Evolutionary conservation across 2,888 invertebrate species (phyloP).

Genomic region (Rhopalosiphum nymphaeae): DNA sequence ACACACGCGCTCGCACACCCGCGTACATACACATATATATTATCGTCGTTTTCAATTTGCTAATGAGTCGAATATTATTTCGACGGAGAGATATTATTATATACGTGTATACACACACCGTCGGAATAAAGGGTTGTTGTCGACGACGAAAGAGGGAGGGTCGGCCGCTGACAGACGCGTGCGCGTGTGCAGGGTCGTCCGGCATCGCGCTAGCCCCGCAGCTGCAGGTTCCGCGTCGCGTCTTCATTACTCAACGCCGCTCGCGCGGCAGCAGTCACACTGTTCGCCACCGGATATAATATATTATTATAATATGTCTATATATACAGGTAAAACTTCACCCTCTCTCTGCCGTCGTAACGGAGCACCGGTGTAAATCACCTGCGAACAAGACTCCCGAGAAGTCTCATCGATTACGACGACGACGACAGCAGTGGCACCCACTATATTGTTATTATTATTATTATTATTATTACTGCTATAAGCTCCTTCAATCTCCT

Average conservation of each 20-base stretch:
- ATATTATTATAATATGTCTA: background rate
- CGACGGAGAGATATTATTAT: background rate
- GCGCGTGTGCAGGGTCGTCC: slow-evolving; percentile 11
- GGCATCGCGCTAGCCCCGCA: background rate
- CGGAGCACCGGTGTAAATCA: slow-evolving; percentile 18
- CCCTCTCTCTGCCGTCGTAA: background rate
- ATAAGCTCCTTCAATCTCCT: background rate
- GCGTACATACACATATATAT: background rate
- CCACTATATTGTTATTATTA: background rate
- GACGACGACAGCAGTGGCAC: background rate
- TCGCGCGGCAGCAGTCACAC: background rate
- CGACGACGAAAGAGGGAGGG: background rate
- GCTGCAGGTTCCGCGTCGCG: slow-evolving; percentile 7
- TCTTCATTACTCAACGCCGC: slow-evolving; percentile 44
- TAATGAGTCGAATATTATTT: slow-evolving; percentile 50
- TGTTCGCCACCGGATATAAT: background rate
- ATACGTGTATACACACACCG: background rate
- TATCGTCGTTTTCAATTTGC: slow-evolving; percentile 46
- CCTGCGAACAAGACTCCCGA: slow-evolving; percentile 24
- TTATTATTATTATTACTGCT: background rate
- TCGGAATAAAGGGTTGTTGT: slow-evolving; percentile 10
- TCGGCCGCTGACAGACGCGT: background rate
- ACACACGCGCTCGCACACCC: background rate
- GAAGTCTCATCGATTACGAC: slow-evolving; percentile 18
- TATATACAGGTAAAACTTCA: background rate